Evolutionary conservation across 2,888 invertebrate genomes (phyloP).

Genomic region (Chrysomela aeneicollis): DNA sequence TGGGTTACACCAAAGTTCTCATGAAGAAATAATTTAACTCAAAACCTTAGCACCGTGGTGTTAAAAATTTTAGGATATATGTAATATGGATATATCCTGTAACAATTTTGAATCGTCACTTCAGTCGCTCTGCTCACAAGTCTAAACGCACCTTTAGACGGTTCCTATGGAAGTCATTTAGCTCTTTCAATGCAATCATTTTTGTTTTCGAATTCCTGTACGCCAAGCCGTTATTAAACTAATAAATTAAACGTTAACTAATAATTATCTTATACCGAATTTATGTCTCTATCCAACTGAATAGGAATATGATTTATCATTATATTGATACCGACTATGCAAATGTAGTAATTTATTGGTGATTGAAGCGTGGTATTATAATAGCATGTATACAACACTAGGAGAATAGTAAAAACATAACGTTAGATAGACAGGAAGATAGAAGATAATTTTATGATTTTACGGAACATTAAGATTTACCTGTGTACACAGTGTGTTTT

Average conservation of each 20-base stretch:
- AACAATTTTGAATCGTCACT: no score
- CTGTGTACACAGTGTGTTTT: no score
- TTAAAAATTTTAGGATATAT: no score
- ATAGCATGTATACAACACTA: background rate
- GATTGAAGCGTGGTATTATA: conserved; percentile 1
- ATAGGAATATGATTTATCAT: conserved; percentile 17
- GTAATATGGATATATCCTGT: no score
- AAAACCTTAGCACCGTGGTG: no score
- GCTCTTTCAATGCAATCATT: conserved; percentile 11
- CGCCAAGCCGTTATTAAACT: conserved; percentile 12
- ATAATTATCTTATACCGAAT: conserved; percentile 18
- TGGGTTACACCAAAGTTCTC: no score
- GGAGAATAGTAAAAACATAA: background rate
- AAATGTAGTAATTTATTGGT: conserved; percentile 7
- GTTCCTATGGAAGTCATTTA: background rate
- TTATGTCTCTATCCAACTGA: conserved; percentile 18
- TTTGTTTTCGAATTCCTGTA: conserved; percentile 1
- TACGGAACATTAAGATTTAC: no score
- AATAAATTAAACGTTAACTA: conserved; percentile 10
- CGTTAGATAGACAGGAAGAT: background rate
- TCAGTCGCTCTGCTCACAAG: no score
- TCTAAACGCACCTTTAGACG: background rate
- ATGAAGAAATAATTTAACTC: no score
- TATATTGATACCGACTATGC: conserved; percentile 15
- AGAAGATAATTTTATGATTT: no score